Evolutionary conservation across 2,797 vertebrate species (phyloP).

Genomic region (Nothura maculosa): DNA sequence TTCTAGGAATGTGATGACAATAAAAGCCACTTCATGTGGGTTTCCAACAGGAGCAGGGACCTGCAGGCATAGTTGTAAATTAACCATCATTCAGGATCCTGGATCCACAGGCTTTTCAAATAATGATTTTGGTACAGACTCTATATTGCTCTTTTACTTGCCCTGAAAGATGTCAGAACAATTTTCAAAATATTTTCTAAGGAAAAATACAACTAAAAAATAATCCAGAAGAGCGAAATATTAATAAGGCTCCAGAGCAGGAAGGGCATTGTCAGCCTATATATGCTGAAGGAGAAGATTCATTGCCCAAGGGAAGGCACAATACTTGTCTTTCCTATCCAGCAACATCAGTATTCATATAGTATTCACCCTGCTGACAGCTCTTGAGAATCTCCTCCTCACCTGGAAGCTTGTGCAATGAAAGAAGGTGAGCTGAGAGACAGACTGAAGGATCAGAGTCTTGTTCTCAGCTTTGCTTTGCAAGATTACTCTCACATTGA

Average conservation of each 20-base stretch:
- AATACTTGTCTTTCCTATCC: background rate
- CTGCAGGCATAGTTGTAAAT: conserved; percentile 27
- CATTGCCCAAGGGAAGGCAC: background rate
- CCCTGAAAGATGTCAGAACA: background rate
- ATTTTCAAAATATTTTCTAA: background rate
- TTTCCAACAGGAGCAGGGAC: conserved; percentile 53
- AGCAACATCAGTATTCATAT: background rate
- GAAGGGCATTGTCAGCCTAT: background rate
- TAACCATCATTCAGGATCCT: background rate
- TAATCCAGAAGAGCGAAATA: background rate
- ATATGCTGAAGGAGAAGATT: background rate
- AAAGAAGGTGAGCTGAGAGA: conserved; percentile 47
- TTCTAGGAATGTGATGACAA: conserved; percentile 7
- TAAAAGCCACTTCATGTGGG: conserved; percentile 50
- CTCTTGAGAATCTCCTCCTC: background rate
- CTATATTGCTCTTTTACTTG: background rate
- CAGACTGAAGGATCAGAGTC: conserved; percentile 30
- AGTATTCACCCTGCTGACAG: background rate
- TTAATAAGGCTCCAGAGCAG: background rate
- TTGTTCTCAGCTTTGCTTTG: conserved; percentile 52
- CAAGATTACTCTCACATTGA: conserved; percentile 7
- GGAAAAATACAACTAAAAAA: background rate
- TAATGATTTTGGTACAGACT: background rate
- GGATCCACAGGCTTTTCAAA: background rate
- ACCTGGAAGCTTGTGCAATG: conserved; percentile 63